Percentiles rank a stretch among this genome's conserved stretches.
Conservation (phyloP, 2,888 invertebrate species). For the Drosophila setosimentum region DNA sequence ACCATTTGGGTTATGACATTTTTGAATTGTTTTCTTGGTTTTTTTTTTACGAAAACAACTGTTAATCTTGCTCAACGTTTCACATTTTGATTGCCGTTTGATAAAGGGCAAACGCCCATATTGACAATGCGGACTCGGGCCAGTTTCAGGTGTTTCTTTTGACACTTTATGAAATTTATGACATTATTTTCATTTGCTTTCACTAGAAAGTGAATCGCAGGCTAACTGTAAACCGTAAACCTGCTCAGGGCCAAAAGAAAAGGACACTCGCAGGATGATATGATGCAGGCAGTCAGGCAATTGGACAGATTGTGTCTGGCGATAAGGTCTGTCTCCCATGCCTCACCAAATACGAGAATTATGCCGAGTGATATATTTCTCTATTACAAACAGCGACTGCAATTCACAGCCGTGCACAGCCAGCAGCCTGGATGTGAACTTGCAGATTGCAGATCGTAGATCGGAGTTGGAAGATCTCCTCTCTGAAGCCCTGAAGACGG, state of each 20-base stretch:
- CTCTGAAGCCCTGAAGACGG: constrained; percentile 16
- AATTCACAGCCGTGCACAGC: too few relatives aligned
- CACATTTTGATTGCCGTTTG: constrained; percentile 36
- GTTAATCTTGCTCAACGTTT: constrained; percentile 23
- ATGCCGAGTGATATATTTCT: constrained; percentile 69
- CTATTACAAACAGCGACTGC: constrained; percentile 64
- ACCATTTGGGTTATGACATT: not conserved
- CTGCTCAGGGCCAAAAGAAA: constrained; percentile 42
- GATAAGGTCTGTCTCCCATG: constrained; percentile 46
- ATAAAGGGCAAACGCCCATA: constrained; percentile 46
- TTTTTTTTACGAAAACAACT: not conserved
- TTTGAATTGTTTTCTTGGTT: not conserved
- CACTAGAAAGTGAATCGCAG: constrained; percentile 60
- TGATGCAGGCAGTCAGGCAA: constrained; percentile 18
- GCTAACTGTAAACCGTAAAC: constrained; percentile 73
- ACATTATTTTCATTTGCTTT: constrained; percentile 67
- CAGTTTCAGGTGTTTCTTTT: constrained; percentile 71
- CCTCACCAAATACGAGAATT: constrained; percentile 46
- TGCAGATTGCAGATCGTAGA: constrained; percentile 16
- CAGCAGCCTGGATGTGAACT: constrained; percentile 28
- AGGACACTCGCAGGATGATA: constrained; percentile 37
- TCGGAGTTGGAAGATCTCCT: constrained; percentile 21
- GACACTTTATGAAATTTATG: constrained; percentile 84
- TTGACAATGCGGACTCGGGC: constrained; percentile 23
- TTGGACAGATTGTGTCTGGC: constrained; percentile 42